Conservation (phyloP, 2,113 vertebrate species). For the Dipodomys ordii region DNA sequence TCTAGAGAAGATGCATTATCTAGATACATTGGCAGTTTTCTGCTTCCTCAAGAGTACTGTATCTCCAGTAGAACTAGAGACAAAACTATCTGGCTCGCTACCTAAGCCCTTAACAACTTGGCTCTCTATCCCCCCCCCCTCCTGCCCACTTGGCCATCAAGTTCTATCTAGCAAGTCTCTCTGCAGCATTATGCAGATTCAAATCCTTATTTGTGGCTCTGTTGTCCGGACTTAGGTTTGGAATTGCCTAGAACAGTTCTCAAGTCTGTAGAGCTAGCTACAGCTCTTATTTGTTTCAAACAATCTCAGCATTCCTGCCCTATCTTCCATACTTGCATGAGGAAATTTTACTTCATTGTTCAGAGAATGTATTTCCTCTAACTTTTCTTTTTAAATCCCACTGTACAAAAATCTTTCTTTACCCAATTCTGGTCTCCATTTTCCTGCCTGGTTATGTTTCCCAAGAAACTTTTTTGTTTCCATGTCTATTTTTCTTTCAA, state of each 20-base stretch:
- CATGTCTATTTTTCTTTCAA: background rate
- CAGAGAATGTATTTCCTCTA: background rate
- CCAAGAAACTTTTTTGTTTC: background rate
- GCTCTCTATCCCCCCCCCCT: background rate
- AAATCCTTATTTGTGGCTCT: background rate
- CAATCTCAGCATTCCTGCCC: background rate
- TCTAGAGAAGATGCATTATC: background rate
- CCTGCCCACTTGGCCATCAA: background rate
- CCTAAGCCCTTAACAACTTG: background rate
- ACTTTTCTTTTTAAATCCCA: background rate
- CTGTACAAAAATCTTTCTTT: background rate
- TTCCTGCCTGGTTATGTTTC: background rate
- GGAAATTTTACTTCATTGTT: background rate
- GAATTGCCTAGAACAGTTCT: background rate
- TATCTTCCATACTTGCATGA: background rate
- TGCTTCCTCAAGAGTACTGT: background rate
- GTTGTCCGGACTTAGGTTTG: background rate
- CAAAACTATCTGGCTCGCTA: background rate
- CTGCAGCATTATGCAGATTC: background rate
- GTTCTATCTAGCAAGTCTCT: background rate
- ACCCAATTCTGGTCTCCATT: background rate
- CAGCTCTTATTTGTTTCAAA: conserved; percentile 2
- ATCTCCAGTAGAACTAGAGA: background rate
- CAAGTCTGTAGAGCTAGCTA: background rate
- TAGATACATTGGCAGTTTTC: background rate